A percentile compares a stretch with the other conserved stretches of the same genome.
These are phyloP conservation scores for Papilio gigon DNA, from an alignment of 2,888 invertebrate genomes.

Conservation along the genomic window DNA sequence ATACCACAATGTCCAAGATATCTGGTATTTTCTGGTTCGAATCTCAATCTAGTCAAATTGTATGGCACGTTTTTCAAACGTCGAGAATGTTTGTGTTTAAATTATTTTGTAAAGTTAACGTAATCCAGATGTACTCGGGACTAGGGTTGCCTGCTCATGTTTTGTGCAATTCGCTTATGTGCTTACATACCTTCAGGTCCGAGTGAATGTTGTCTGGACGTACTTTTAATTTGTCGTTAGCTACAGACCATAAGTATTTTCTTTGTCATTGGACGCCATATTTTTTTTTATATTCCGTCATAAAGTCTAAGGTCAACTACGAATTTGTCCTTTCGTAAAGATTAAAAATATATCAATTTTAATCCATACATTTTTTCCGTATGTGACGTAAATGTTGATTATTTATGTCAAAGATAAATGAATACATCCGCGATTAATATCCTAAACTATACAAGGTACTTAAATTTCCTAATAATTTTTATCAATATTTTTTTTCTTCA, in stretches of 20 bases:
- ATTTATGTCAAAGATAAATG: not conserved
- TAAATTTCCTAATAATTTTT: slow-evolving; percentile 14
- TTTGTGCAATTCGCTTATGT: too few relatives aligned
- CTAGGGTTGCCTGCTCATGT: not conserved
- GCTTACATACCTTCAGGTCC: not conserved
- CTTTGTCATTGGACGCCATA: not conserved
- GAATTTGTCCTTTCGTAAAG: not conserved
- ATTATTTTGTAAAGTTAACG: not conserved
- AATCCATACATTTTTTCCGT: not conserved
- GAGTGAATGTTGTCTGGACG: too few relatives aligned
- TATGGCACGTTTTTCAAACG: not conserved
- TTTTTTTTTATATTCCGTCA: not conserved
- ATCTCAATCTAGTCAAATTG: not conserved
- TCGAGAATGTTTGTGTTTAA: not conserved
- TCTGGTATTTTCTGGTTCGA: too few relatives aligned
- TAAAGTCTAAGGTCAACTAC: not conserved
- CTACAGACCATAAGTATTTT: not conserved
- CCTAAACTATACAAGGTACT: not conserved
- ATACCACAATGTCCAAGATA: too few relatives aligned
- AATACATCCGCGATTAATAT: not conserved
- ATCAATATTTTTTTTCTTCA: slow-evolving; percentile 7
- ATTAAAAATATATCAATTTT: not conserved
- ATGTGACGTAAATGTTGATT: not conserved
- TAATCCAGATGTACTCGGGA: not conserved
- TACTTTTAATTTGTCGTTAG: too few relatives aligned